phyloP scores from a whole-genome alignment of 2,888 invertebrate species.

The Tipula vernalis region DNA sequence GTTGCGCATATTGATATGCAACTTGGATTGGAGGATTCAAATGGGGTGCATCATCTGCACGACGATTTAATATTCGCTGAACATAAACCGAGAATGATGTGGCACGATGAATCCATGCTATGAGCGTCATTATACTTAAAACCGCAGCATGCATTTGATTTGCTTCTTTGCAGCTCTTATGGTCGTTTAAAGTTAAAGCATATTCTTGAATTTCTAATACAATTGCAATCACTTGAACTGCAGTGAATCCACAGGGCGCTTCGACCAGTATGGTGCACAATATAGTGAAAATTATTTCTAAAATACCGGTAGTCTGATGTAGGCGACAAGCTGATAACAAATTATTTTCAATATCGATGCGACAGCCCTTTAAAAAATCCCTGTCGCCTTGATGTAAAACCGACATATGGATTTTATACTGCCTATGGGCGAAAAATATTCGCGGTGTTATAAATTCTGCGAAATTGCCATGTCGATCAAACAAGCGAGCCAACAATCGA shows the following conservation, averaged over 20 bases:
- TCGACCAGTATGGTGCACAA: slow-evolving; percentile 44
- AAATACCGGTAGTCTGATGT: slow-evolving; percentile 38
- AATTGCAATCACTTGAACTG: slow-evolving; percentile 43
- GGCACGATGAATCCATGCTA: slow-evolving; percentile 50
- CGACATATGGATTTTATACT: slow-evolving; percentile 36
- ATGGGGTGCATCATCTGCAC: slow-evolving; percentile 49
- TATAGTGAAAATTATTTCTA: slow-evolving; percentile 42
- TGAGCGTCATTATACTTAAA: slow-evolving; percentile 44
- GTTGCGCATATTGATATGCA: slow-evolving; percentile 40
- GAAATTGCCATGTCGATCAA: slow-evolving; percentile 43
- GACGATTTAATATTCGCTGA: slow-evolving; percentile 40
- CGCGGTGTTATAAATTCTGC: slow-evolving; percentile 38
- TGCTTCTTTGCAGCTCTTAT: slow-evolving; percentile 25
- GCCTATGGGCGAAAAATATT: slow-evolving; percentile 36
- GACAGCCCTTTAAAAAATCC: background rate
- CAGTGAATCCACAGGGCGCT: slow-evolving; percentile 48
- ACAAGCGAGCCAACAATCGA: slow-evolving; percentile 40
- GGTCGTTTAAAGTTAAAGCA: slow-evolving; percentile 32
- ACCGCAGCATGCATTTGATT: slow-evolving; percentile 48
- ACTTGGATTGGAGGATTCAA: slow-evolving; percentile 47
- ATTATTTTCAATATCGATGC: background rate
- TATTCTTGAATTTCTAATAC: slow-evolving; percentile 48
- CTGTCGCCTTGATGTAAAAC: slow-evolving; percentile 24
- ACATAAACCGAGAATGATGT: slow-evolving; percentile 44
- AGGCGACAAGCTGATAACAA: slow-evolving; percentile 35